These are phyloP conservation scores for Eristalis pertinax DNA, from an alignment of 2,888 invertebrate genomes.

Conservation along the genomic window DNA sequence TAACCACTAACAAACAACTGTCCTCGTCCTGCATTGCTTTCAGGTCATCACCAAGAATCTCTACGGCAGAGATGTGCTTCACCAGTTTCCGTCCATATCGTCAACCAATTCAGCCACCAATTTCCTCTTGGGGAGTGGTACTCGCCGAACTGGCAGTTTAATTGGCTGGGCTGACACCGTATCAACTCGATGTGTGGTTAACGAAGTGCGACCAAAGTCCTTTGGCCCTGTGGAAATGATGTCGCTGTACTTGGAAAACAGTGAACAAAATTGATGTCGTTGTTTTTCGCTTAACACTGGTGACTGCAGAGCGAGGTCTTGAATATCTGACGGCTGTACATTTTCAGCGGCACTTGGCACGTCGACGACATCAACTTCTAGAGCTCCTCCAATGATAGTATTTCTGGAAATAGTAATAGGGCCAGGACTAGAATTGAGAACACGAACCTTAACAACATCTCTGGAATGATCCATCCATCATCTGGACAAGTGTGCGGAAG, in stretches of 20 bases:
- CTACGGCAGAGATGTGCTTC: too few species aligned
- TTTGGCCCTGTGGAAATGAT: slow-evolving; percentile 1
- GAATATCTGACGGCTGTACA: too few species aligned
- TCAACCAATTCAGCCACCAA: background rate
- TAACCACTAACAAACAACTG: too few species aligned
- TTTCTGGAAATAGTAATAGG: background rate
- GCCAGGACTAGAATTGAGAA: background rate
- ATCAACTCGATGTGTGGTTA: background rate
- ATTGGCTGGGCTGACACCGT: background rate
- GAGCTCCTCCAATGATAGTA: background rate
- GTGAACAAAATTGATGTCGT: background rate
- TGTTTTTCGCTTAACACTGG: background rate
- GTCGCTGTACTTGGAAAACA: background rate
- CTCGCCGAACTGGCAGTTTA: background rate
- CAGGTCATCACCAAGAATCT: too few species aligned
- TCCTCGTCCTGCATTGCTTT: too few species aligned
- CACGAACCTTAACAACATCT: background rate
- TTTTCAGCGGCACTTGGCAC: too few species aligned
- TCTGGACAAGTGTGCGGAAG: background rate
- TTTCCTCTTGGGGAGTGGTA: slow-evolving; percentile 32
- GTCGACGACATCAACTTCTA: background rate
- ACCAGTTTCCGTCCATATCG: slow-evolving; percentile 13
- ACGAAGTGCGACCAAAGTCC: background rate
- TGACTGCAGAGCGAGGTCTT: background rate
- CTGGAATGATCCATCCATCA: background rate